phyloP scores from a whole-genome alignment of 2,888 invertebrate genomes.

The Agrochola lota region DNA sequence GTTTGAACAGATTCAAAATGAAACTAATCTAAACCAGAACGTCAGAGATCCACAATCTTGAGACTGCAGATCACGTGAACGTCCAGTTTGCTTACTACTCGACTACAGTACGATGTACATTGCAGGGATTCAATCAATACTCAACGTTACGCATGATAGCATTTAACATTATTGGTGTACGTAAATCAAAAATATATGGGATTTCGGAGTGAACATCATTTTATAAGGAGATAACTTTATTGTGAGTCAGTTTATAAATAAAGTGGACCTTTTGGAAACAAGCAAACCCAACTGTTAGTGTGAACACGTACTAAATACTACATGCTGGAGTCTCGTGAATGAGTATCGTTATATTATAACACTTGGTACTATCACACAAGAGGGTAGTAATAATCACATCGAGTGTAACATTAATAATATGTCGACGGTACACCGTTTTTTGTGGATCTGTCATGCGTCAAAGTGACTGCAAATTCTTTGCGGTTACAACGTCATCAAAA shows the following conservation, averaged over 20 bases:
- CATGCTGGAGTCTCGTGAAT: conserved; percentile 68
- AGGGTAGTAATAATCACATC: conserved; percentile 68
- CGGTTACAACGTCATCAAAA: conserved; percentile 51
- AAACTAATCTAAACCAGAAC: conserved; percentile 26
- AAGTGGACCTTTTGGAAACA: conserved; percentile 63
- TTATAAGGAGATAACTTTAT: conserved; percentile 68
- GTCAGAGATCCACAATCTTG: conserved; percentile 25
- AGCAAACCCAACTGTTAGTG: conserved; percentile 74
- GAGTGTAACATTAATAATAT: conserved; percentile 40
- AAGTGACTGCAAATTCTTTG: conserved; percentile 42
- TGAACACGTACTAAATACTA: conserved; percentile 65
- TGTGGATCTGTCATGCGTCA: conserved; percentile 54
- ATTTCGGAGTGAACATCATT: conserved; percentile 52
- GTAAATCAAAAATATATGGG: conserved; percentile 70
- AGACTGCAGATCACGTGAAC: conserved; percentile 24
- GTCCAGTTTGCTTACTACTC: conserved; percentile 46
- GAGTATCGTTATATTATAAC: conserved; percentile 56
- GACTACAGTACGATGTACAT: conserved; percentile 58
- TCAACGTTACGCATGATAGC: conserved; percentile 63
- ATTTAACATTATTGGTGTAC: conserved; percentile 66
- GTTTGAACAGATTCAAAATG: conserved; percentile 23
- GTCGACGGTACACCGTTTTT: conserved; percentile 31
- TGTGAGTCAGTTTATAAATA: conserved; percentile 66
- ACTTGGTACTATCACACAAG: conserved; percentile 63
- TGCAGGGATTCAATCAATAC: conserved; percentile 61